These are phyloP conservation scores for Prunella fulvescens DNA, from an alignment of 2,113 vertebrate genomes.

Conservation along the genomic window DNA sequence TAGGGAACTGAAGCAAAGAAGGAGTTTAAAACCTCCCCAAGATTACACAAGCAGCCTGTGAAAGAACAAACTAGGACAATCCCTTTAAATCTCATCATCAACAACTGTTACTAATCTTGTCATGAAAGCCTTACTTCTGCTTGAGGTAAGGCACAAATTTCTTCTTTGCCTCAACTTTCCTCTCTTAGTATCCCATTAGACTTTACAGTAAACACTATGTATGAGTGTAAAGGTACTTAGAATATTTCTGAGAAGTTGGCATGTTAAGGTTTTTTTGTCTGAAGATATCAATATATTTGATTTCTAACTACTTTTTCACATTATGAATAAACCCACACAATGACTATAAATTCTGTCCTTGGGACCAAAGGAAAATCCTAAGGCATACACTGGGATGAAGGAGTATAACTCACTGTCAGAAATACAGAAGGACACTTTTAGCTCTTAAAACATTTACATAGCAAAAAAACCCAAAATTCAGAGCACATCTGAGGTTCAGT, in stretches of 20 bases:
- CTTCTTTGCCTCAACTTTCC: not conserved
- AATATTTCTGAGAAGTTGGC: not conserved
- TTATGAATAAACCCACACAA: not conserved
- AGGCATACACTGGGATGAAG: not conserved
- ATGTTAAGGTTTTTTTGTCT: not conserved
- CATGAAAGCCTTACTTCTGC: not conserved
- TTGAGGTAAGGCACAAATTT: not conserved
- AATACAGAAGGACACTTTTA: not conserved
- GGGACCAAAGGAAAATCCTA: not conserved
- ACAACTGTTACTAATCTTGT: not conserved
- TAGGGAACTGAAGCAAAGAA: not conserved
- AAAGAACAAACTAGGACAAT: slow-evolving; percentile 15
- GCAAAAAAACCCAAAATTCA: not conserved
- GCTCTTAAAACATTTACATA: not conserved
- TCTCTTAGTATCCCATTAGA: not conserved
- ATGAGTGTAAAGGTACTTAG: not conserved
- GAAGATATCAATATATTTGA: not conserved
- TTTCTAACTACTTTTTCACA: not conserved
- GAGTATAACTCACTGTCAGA: not conserved
- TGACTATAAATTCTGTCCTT: not conserved
- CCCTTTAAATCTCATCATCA: not conserved
- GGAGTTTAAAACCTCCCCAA: not conserved
- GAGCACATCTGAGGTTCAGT: not conserved
- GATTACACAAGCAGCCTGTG: not conserved
- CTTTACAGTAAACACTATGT: not conserved